Conservation (phyloP, 2,113 vertebrate genomes). For the Anthoscopus minutus region DNA sequence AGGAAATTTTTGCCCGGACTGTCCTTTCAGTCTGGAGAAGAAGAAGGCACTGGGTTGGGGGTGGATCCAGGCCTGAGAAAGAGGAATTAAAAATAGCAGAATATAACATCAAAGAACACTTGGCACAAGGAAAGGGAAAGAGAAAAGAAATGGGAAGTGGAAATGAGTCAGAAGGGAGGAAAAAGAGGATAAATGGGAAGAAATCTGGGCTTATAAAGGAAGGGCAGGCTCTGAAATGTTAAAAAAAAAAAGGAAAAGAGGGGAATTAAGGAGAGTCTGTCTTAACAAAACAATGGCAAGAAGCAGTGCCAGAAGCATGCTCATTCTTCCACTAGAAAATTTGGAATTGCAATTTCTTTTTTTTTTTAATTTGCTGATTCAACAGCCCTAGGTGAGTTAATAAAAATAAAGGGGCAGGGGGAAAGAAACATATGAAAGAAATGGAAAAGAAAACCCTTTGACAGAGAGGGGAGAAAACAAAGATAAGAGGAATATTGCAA, state of each 20-base stretch:
- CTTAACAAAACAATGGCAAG: slow-evolving; percentile 16
- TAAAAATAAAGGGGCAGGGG: background rate
- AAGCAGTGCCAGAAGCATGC: background rate
- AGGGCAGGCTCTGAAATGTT: background rate
- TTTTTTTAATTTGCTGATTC: background rate
- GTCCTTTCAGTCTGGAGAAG: background rate
- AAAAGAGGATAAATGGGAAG: slow-evolving; percentile 3
- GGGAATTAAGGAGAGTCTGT: background rate
- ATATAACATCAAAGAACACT: background rate
- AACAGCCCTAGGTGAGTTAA: background rate
- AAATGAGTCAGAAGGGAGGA: slow-evolving; percentile 46
- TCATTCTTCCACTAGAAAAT: background rate
- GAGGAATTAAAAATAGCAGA: slow-evolving; percentile 3
- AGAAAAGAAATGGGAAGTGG: slow-evolving; percentile 30
- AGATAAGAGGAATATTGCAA: background rate
- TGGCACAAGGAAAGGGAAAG: slow-evolving; percentile 5
- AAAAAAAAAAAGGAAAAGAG: background rate
- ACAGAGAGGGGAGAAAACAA: background rate
- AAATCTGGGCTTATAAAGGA: slow-evolving; percentile 7
- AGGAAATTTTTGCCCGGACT: background rate
- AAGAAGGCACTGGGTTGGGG: fast-evolving
- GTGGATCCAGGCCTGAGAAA: background rate
- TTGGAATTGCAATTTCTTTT: background rate
- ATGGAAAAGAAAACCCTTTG: background rate
- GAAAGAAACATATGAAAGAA: background rate